phyloP scores from a whole-genome alignment of 2,113 vertebrate species.

The Mobula hypostoma region DNA sequence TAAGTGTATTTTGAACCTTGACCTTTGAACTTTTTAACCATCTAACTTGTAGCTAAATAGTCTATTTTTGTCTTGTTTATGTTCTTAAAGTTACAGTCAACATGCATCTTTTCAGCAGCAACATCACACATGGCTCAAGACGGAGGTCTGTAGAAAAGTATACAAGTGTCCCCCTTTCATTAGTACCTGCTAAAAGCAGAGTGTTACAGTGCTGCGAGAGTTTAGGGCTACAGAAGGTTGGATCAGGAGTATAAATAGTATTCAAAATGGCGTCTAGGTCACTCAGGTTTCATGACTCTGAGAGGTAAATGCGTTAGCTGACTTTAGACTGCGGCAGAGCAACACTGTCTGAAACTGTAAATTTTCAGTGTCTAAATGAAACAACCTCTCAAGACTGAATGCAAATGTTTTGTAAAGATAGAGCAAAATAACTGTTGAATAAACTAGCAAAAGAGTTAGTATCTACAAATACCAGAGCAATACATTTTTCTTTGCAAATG shows the following conservation, averaged over 20 bases:
- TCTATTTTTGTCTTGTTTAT: background rate
- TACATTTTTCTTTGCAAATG: background rate
- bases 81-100: background rate
- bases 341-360: background rate
- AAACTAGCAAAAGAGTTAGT: background rate
- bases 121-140: background rate
- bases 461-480: no score
- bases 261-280: background rate
- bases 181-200: constrained; percentile 13
- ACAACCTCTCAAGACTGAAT: background rate
- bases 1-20: no score
- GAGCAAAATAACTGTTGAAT: background rate
- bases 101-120: background rate
- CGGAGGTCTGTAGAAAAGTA: background rate
- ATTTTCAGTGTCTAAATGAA: background rate
- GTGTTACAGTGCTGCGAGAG: constrained; percentile 31
- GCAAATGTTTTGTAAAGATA: background rate
- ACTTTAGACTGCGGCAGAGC: constrained; percentile 1
- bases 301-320: background rate
- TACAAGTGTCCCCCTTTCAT: background rate
- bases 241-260: background rate
- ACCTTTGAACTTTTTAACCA: no score
- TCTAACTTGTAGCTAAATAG: background rate
- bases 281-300: background rate
- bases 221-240: background rate